Percentiles rank a stretch among this genome's conserved stretches.
These are phyloP conservation scores for Uropetala carovei DNA, from an alignment of 2,888 invertebrate genomes.

Conservation along the genomic window DNA sequence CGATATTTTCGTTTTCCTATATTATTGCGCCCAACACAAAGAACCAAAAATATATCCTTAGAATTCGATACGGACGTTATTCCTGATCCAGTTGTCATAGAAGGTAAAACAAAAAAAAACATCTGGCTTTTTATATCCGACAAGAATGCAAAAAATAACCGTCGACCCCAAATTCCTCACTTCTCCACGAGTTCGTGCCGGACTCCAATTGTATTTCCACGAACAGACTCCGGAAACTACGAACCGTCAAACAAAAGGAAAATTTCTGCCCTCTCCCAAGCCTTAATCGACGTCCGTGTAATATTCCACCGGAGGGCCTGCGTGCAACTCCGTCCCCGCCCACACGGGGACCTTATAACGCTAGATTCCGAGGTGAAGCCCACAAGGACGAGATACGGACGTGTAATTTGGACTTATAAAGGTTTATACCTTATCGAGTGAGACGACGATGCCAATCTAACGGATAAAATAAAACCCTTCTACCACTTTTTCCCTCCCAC, in stretches of 20 bases:
- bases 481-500: no score
- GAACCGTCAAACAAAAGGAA: background rate
- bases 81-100: no score
- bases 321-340: background rate
- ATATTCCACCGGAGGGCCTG: background rate
- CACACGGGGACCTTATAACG: background rate
- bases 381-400: background rate
- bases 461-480: no score
- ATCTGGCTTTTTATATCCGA: no score
- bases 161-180: no score
- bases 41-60: no score
- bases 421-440: background rate
- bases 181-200: background rate
- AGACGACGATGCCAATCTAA: conserved; percentile 4
- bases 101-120: no score
- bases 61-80: no score
- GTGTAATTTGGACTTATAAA: conserved; percentile 9
- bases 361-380: background rate
- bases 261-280: background rate
- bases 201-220: background rate
- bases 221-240: background rate
- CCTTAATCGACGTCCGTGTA: background rate
- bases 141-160: no score
- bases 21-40: no score
- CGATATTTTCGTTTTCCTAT: no score